A percentile compares a stretch with the other conserved stretches of the same genome.
Evolutionary conservation across 2,113 vertebrate species (phyloP).

Genomic region (Motacilla tschutschensis): DNA sequence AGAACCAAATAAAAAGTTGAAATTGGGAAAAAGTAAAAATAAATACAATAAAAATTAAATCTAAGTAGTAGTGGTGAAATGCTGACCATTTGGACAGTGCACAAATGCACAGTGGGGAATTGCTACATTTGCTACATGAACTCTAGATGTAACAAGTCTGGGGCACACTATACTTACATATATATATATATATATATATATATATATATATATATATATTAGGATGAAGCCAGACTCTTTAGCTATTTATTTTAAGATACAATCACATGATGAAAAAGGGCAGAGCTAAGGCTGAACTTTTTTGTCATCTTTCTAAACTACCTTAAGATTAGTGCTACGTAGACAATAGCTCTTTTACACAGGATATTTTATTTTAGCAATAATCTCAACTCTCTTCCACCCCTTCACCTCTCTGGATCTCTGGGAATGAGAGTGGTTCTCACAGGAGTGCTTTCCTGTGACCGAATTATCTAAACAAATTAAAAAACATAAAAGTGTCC

Average conservation of each 20-base stretch:
- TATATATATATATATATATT: neutral
- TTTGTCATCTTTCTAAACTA: neutral
- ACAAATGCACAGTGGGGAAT: neutral
- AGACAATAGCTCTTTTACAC: constrained; percentile 24
- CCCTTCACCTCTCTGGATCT: constrained; percentile 39
- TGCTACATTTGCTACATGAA: neutral
- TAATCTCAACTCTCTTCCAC: constrained; percentile 38
- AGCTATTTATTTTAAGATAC: constrained; percentile 27
- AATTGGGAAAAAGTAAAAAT: constrained; percentile 12
- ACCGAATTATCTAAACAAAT: constrained; percentile 65
- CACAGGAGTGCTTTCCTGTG: constrained; percentile 64
- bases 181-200: neutral
- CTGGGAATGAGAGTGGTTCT: constrained; percentile 60
- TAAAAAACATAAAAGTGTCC: constrained; percentile 24
- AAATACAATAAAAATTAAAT: neutral
- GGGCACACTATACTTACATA: neutral
- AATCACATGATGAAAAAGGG: neutral
- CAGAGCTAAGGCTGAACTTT: constrained; percentile 31
- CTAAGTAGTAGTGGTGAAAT: neutral
- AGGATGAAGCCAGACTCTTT: neutral
- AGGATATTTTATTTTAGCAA: constrained; percentile 61
- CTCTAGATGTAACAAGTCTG: neutral
- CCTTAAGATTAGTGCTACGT: neutral
- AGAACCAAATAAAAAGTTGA: neutral
- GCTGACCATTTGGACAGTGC: neutral